These are phyloP conservation scores for Nilaparvata lugens DNA, from an alignment of 1,140 invertebrate genomes.

Conservation along the genomic window DNA sequence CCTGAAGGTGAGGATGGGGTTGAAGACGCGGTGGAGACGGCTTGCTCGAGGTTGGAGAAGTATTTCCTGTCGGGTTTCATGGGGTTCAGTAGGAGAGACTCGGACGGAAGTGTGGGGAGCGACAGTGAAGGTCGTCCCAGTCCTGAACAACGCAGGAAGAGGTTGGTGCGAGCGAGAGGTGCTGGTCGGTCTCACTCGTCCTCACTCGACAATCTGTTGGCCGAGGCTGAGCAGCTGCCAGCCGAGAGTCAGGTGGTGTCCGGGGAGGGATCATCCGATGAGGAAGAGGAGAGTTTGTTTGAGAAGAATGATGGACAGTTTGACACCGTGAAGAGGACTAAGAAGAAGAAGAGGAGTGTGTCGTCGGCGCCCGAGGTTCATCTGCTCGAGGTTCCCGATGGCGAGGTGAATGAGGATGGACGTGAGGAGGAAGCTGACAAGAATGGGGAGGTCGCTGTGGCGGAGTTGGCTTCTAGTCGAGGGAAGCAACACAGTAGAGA, in stretches of 20 bases:
- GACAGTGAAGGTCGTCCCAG: conserved; percentile 74
- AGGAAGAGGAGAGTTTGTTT: conserved; percentile 57
- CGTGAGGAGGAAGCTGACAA: neutral
- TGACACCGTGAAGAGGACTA: conserved; percentile 76
- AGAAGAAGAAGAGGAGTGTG: conserved; percentile 45
- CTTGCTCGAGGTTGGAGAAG: conserved; percentile 77
- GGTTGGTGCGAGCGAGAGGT: conserved; percentile 65
- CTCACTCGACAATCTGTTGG: conserved; percentile 61
- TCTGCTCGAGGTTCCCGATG: conserved; percentile 35
- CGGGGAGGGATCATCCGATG: conserved; percentile 55
- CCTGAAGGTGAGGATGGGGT: conserved; percentile 35
- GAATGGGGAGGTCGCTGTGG: neutral
- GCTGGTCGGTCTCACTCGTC: conserved; percentile 69
- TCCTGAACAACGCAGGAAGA: conserved; percentile 72
- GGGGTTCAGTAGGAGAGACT: conserved; percentile 65
- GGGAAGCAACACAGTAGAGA: conserved; percentile 72
- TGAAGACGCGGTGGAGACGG: conserved; percentile 56
- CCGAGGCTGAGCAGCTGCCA: conserved; percentile 33
- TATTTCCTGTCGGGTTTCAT: conserved; percentile 82
- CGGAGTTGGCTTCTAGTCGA: conserved; percentile 24
- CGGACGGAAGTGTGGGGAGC: conserved; percentile 71
- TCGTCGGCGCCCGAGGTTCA: conserved; percentile 34
- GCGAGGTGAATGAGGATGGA: conserved; percentile 39
- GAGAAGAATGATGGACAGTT: conserved; percentile 62
- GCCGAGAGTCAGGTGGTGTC: conserved; percentile 45